Percentiles rank a stretch among this genome's conserved stretches.
Conservation (phyloP, 1,140 invertebrate genomes). For the Mylabris phalerata region DNA sequence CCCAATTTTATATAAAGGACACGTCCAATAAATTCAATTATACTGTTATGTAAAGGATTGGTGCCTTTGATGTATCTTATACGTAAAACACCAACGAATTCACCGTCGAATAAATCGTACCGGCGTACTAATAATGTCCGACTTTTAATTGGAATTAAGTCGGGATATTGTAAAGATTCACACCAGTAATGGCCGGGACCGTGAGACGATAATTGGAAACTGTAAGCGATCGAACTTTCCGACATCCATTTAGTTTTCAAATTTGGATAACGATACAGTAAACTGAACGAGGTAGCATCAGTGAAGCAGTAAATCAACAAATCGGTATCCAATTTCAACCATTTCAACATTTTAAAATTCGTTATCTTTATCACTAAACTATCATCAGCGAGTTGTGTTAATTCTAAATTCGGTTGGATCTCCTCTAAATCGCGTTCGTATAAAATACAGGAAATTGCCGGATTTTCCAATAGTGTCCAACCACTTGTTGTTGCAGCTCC, state of each 20-base stretch:
- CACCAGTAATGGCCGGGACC: constrained; percentile 20
- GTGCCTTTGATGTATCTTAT: neutral
- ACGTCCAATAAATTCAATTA: neutral
- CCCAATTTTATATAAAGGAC: neutral
- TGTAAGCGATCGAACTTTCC: no score
- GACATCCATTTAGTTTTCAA: neutral
- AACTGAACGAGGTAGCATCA: neutral
- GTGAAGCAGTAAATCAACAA: constrained; percentile 1
- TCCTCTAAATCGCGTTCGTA: constrained; percentile 1
- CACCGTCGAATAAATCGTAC: neutral
- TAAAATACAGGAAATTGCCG: constrained; percentile 1
- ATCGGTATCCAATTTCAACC: neutral
- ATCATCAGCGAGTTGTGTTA: neutral
- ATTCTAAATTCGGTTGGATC: neutral
- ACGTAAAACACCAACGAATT: neutral
- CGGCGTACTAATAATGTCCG: constrained; percentile 1
- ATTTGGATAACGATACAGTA: neutral
- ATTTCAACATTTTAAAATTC: neutral
- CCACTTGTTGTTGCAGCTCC: neutral
- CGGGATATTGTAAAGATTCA: constrained; percentile 6
- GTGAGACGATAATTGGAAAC: neutral
- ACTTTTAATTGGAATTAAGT: neutral
- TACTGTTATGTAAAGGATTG: neutral
- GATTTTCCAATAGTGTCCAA: constrained; percentile 6
- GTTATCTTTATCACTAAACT: neutral